Base-by-base conservation (phyloP, 2,888 invertebrate genomes). In the Schizaphis graminum region DNA sequence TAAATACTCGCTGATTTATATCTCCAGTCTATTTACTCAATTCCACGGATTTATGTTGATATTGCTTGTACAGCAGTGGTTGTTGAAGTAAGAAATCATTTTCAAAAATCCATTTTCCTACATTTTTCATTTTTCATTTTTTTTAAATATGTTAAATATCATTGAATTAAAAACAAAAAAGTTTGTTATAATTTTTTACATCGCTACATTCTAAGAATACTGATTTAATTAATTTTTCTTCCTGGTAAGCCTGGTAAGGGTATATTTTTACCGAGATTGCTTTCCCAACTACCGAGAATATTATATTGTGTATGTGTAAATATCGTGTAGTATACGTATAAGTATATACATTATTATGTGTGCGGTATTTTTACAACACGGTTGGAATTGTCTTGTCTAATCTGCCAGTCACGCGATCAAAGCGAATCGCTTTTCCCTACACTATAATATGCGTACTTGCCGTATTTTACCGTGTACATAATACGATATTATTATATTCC, bases 401-500 rank as follows among this genome's bases (percentile, higher is more conserved):
- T 77, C 35, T 77, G 77, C 77, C 35, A 77, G 77, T 77, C 77
- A 77, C 77, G 77, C 77, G 35, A 77, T 77, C 77, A 77, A 77
- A 77, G 77, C 77, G 77, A 77, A 77, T 67, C 67, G 67, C 67
- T 35, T 67, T 35, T 5, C 67, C 67, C n/a, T 16, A 67, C 16
- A 67, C n/a, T 77, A 77, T 67, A 67, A 28, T 67, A 77, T 77
- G 77, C 21, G 35, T 77, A 35, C 35, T 7, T 77, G 8, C 35
- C 35, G 21, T 77, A 77, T 77, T 77, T 35, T 77, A 77, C 77
- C 26, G 21, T 35, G 7, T 35, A 41, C 35, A 77, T 77, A 77
- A 35, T 35, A 77, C 26, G 26, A 26, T 57, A 77, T 35, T 77
- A 35, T 77, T 77, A 16, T 77, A 77, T n/a, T 35, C 35, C 21